Conservation (phyloP, 2,797 vertebrate species). For the Enteromius mattozi region DNA sequence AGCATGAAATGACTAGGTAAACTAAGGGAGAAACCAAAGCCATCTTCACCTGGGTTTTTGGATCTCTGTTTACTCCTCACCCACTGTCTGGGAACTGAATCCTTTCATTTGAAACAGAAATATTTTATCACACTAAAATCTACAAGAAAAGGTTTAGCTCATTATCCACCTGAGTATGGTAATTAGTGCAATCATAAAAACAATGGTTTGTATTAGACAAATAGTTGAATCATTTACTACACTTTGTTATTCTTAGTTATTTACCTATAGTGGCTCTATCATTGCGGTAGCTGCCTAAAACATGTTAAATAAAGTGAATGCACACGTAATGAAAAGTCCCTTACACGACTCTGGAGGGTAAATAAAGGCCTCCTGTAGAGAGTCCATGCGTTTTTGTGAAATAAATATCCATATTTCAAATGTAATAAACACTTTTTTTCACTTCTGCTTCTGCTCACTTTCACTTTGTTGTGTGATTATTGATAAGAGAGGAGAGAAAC, state of each 20-base stretch:
- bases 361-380: too few relatives aligned
- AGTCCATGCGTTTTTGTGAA: too few relatives aligned
- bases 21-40: neutral
- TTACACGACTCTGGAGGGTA: too few relatives aligned
- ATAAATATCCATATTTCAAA: too few relatives aligned
- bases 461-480: too few relatives aligned
- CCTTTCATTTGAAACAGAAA: conserved; percentile 24
- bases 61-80: conserved; percentile 35
- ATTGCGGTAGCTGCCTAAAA: too few relatives aligned
- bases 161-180: neutral
- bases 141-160: neutral
- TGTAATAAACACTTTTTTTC: too few relatives aligned
- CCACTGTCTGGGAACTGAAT: conserved; percentile 4
- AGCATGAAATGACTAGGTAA: neutral
- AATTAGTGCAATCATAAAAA: neutral
- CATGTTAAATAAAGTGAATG: too few relatives aligned
- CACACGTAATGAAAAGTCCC: too few relatives aligned
- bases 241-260: neutral
- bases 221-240: neutral
- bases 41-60: conserved; percentile 41
- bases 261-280: neutral
- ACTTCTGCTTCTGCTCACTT: too few relatives aligned
- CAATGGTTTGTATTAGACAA: neutral
- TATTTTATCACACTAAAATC: neutral
- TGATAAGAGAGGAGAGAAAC: too few relatives aligned